These are phyloP conservation scores for Callosobruchus maculatus DNA, from an alignment of 2,888 invertebrate genomes.

Conservation along the genomic window DNA sequence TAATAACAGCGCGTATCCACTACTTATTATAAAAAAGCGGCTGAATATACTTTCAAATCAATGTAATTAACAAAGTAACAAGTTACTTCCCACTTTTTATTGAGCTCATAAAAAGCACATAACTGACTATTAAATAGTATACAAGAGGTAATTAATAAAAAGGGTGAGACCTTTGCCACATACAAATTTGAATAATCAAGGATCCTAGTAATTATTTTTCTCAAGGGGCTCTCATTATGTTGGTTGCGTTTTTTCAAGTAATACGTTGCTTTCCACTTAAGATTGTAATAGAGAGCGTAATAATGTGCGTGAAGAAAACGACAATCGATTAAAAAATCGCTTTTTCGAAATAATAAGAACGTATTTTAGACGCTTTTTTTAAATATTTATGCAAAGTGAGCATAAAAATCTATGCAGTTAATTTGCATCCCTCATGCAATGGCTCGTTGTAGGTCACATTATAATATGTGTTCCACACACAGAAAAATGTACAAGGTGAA, in stretches of 20 bases:
- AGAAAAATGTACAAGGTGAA: neutral
- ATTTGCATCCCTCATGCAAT: slow-evolving; percentile 30
- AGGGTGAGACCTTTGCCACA: neutral
- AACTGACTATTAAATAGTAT: neutral
- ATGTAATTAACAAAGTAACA: neutral
- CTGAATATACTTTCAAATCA: neutral
- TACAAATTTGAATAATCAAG: neutral
- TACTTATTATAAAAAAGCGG: neutral
- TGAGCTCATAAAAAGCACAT: neutral
- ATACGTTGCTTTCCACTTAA: slow-evolving; percentile 3
- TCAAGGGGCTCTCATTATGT: neutral
- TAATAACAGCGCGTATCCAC: neutral
- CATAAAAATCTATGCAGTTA: slow-evolving; percentile 27
- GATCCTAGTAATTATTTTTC: neutral
- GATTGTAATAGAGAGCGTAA: neutral
- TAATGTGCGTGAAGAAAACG: slow-evolving; percentile 25
- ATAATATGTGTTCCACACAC: neutral
- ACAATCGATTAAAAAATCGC: slow-evolving; percentile 22
- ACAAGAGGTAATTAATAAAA: neutral
- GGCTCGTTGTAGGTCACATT: slow-evolving; percentile 14
- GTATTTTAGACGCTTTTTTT: slow-evolving; percentile 26
- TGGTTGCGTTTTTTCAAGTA: slow-evolving; percentile 5
- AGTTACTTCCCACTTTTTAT: neutral
- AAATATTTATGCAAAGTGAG: slow-evolving; percentile 30
- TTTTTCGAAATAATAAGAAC: slow-evolving; percentile 19